Evolutionary conservation across 2,797 vertebrate species (phyloP).

Genomic region (Sebastes matsubarae): DNA sequence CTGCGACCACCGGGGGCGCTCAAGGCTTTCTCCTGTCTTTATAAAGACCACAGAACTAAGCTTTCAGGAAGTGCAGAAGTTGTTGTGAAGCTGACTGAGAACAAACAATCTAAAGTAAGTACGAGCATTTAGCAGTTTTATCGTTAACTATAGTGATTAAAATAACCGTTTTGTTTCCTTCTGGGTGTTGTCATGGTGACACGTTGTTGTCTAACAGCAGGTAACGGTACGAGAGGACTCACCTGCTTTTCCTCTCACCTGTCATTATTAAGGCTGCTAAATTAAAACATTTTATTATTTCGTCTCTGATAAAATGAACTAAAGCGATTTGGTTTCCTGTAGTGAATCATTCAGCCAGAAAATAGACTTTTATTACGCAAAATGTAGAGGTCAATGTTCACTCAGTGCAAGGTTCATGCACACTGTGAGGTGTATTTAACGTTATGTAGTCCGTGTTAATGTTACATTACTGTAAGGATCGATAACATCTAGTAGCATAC

Average conservation of each 20-base stretch:
- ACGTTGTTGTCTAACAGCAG: background rate
- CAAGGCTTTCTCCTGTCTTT: background rate
- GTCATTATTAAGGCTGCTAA: background rate
- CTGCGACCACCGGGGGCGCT: conserved; percentile 4
- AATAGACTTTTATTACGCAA: background rate
- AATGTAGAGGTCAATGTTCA: background rate
- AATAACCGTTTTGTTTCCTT: background rate
- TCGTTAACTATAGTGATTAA: background rate
- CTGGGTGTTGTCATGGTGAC: rapidly evolving
- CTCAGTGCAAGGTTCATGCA: background rate
- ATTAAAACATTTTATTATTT: background rate
- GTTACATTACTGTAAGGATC: rapidly evolving
- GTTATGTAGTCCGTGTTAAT: too few relatives aligned
- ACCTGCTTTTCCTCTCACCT: background rate
- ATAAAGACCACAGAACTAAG: conserved; percentile 33
- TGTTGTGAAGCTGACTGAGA: background rate
- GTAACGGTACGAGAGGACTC: background rate
- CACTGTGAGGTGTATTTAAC: background rate
- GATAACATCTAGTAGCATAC: background rate
- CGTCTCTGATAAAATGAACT: background rate
- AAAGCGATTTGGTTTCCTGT: background rate
- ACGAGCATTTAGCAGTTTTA: background rate
- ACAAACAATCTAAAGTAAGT: background rate
- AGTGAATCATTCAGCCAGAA: too few relatives aligned
- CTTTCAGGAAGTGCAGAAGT: conserved; percentile 65